Conservation (phyloP, 2,797 vertebrate genomes). For the Valencia hispanica region DNA sequence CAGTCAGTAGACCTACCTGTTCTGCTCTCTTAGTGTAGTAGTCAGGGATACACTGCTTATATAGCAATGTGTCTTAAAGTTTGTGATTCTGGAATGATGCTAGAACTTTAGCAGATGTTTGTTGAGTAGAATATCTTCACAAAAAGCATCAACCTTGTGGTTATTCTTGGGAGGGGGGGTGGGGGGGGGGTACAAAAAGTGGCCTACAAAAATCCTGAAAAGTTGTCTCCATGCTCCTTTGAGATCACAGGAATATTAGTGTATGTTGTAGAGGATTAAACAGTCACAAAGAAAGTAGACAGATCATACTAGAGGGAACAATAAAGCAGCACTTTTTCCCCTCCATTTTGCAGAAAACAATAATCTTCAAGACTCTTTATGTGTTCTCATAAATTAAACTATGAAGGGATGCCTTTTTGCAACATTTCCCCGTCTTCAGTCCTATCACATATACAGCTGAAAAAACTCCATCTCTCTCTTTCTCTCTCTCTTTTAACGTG, state of each 20-base stretch:
- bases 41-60: slow-evolving; percentile 43
- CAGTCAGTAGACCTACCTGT: slow-evolving; percentile 44
- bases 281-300: slow-evolving; percentile 42
- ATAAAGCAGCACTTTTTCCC: slow-evolving; percentile 28
- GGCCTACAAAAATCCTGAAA: slow-evolving; percentile 51
- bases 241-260: slow-evolving; percentile 25
- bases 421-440: slow-evolving; percentile 41
- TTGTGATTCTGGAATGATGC: slow-evolving; percentile 49
- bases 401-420: slow-evolving; percentile 26
- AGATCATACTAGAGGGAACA: slow-evolving; percentile 20
- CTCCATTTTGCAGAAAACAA: slow-evolving; percentile 3
- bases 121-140: slow-evolving; percentile 37
- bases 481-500: slow-evolving; percentile 59
- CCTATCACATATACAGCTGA: slow-evolving; percentile 26
- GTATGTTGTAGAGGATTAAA: slow-evolving; percentile 29
- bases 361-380: slow-evolving; percentile 17
- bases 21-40: slow-evolving; percentile 44
- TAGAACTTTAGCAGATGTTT: slow-evolving; percentile 11
- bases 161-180: slow-evolving; percentile 17
- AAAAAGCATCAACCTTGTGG: slow-evolving; percentile 40
- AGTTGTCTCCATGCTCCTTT: slow-evolving; percentile 40
- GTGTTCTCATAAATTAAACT: slow-evolving; percentile 29
- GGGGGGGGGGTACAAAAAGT: slow-evolving; percentile 38
- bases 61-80: slow-evolving; percentile 36
- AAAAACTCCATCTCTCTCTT: slow-evolving; percentile 26